phyloP scores from a whole-genome alignment of 2,888 invertebrate genomes.

The Therioaphis trifolii region DNA sequence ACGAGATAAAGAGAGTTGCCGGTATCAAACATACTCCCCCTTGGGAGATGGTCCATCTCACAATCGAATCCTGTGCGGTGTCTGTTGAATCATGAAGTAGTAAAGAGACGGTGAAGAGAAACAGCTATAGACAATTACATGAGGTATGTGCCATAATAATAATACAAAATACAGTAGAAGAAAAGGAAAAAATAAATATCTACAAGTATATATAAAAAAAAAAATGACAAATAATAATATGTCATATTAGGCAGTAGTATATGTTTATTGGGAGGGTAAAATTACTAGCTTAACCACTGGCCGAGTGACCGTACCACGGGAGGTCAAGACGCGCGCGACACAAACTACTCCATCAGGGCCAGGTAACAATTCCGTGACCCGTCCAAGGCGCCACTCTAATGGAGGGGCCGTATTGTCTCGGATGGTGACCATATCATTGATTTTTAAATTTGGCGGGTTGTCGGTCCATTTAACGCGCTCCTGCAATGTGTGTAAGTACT shows the following conservation, averaged over 20 bases:
- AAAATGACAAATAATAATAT: too few relatives aligned
- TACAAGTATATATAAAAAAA: too few relatives aligned
- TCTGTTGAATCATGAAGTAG: neutral
- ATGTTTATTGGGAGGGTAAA: neutral
- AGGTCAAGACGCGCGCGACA: neutral
- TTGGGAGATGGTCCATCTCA: neutral
- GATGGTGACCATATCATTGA: neutral
- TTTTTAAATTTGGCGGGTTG: neutral
- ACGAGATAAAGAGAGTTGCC: too few relatives aligned
- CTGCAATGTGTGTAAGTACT: neutral
- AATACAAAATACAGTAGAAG: neutral
- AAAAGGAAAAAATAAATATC: too few relatives aligned
- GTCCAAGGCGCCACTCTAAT: neutral
- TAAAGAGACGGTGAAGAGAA: too few relatives aligned
- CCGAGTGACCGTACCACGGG: neutral
- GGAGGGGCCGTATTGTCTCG: neutral
- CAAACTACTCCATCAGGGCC: neutral
- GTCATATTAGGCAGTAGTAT: too few relatives aligned
- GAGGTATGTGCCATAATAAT: too few relatives aligned
- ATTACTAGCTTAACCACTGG: neutral
- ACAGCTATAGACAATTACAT: too few relatives aligned
- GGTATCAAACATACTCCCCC: constrained; percentile 8
- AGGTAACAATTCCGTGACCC: neutral
- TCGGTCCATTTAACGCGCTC: neutral
- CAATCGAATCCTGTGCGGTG: neutral